Conservation (phyloP, 2,797 vertebrate species). For the Lagodon rhomboides region DNA sequence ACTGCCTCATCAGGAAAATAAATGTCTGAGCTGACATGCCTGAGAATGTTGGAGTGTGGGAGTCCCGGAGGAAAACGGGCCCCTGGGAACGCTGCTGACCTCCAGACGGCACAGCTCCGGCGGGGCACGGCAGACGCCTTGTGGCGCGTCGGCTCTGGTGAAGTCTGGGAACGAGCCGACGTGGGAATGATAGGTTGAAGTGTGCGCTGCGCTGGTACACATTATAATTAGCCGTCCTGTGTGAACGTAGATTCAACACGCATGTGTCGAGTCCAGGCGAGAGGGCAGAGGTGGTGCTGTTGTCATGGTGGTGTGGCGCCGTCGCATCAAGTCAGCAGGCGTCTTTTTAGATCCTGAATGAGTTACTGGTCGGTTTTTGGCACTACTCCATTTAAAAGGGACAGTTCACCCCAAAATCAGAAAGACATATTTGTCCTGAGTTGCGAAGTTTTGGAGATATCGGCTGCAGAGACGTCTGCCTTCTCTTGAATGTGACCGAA, state of each 20-base stretch:
- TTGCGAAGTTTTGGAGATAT: too few relatives aligned
- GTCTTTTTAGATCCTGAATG: constrained; percentile 20
- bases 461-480: too few relatives aligned
- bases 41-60: constrained; percentile 71
- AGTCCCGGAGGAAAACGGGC: constrained; percentile 46
- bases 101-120: constrained; percentile 53
- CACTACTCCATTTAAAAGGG: not conserved
- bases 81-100: constrained; percentile 75
- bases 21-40: constrained; percentile 59
- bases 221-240: constrained; percentile 24
- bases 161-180: constrained; percentile 70
- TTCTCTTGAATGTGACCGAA: too few relatives aligned
- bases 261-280: constrained; percentile 22
- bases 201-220: constrained; percentile 1
- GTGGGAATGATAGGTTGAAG: constrained; percentile 28
- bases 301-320: constrained; percentile 9
- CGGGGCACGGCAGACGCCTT: constrained; percentile 48
- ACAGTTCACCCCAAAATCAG: too few relatives aligned
- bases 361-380: not conserved
- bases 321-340: constrained; percentile 16
- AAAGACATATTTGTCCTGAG: too few relatives aligned
- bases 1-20: constrained; percentile 48
- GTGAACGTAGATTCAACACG: constrained; percentile 27
- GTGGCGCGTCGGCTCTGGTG: constrained; percentile 43
- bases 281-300: constrained; percentile 15